phyloP scores from a whole-genome alignment of 2,113 vertebrate species.

The Xenopus tropicalis region DNA sequence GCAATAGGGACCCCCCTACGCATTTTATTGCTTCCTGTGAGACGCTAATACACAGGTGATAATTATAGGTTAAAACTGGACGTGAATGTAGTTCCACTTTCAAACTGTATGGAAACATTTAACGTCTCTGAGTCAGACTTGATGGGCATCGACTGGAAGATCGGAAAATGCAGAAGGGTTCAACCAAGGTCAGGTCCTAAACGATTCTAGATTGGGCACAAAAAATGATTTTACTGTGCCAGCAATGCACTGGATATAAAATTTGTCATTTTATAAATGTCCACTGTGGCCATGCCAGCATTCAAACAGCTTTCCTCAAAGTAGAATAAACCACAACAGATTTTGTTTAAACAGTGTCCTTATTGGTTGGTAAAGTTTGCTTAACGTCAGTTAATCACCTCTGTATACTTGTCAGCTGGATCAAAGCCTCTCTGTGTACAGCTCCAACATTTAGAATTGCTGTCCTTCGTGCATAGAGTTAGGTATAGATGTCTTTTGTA shows the following conservation, averaged over 20 bases:
- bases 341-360: conserved; percentile 31
- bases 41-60: conserved; percentile 18
- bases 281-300: background rate
- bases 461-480: conserved; percentile 1
- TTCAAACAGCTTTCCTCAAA: conserved; percentile 31
- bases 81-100: background rate
- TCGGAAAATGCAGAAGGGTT: conserved; percentile 5
- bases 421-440: conserved; percentile 31
- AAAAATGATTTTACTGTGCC: conserved; percentile 10
- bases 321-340: conserved; percentile 16
- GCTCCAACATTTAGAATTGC: conserved; percentile 1
- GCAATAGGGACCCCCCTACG: conserved; percentile 8
- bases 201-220: conserved; percentile 8
- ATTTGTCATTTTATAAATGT: background rate
- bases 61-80: conserved; percentile 11
- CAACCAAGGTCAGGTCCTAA: conserved; percentile 17
- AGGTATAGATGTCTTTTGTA: conserved; percentile 14
- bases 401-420: conserved; percentile 9
- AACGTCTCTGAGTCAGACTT: background rate
- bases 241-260: background rate
- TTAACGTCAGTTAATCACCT: conserved; percentile 5
- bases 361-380: conserved; percentile 13
- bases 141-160: background rate
- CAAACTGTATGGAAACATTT: background rate
- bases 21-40: conserved; percentile 21